These are phyloP conservation scores for Aleiodes leptofemur DNA, from an alignment of 2,888 invertebrate species.

Conservation along the genomic window DNA sequence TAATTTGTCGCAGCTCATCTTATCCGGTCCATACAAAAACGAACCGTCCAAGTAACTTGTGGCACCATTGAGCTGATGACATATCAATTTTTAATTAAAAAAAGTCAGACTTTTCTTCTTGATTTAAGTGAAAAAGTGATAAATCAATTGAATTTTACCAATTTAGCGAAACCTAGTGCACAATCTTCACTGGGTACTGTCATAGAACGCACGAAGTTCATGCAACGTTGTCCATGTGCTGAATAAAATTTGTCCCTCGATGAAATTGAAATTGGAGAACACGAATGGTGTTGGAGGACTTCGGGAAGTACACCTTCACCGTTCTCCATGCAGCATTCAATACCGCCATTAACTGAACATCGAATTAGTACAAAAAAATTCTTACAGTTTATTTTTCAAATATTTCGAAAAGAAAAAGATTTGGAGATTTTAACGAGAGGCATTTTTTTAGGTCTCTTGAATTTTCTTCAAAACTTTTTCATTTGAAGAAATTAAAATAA, in stretches of 20 bases:
- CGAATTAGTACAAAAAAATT: background rate
- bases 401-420: background rate
- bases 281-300: conserved; percentile 58
- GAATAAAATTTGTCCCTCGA: conserved; percentile 78
- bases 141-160: too few species aligned
- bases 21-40: conserved; percentile 77
- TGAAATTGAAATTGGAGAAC: conserved; percentile 79
- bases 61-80: conserved; percentile 73
- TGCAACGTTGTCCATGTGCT: conserved; percentile 76
- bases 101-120: too few species aligned
- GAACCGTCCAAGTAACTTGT: conserved; percentile 78
- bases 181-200: conserved; percentile 78
- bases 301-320: conserved; percentile 54
- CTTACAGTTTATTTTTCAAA: background rate
- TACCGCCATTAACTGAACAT: background rate
- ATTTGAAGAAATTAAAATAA: too few species aligned
- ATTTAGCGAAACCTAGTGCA: conserved; percentile 78
- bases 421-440: too few species aligned
- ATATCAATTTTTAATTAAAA: too few species aligned
- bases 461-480: too few species aligned
- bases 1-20: conserved; percentile 72
- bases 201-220: conserved; percentile 80
- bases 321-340: too few species aligned
- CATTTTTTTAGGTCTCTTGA: too few species aligned
- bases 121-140: too few species aligned